phyloP scores from a whole-genome alignment of 2,888 invertebrate genomes.

The Agelastica alni region DNA sequence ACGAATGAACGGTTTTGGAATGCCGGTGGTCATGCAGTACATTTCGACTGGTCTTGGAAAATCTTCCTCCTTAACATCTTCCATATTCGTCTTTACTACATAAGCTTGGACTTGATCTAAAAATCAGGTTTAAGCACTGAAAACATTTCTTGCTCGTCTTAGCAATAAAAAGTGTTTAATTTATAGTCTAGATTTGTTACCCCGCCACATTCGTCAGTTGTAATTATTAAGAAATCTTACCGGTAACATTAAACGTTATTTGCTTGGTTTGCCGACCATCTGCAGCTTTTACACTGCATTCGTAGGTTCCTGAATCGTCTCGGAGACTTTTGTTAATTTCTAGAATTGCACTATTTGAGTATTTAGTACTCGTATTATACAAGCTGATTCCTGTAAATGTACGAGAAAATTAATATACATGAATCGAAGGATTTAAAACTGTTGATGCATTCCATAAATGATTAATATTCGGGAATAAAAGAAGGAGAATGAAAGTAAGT shows the following conservation, averaged over 20 bases:
- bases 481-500: too few relatives aligned
- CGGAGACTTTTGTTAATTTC: slow-evolving; percentile 33
- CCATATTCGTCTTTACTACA: slow-evolving; percentile 57
- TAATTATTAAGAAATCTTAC: too few relatives aligned
- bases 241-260: too few relatives aligned
- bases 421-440: too few relatives aligned
- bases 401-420: slow-evolving; percentile 12
- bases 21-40: slow-evolving; percentile 61
- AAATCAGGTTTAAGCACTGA: too few relatives aligned
- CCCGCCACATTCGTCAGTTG: too few relatives aligned
- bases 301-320: slow-evolving; percentile 39
- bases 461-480: too few relatives aligned
- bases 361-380: slow-evolving; percentile 34
- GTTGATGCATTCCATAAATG: too few relatives aligned
- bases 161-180: too few relatives aligned
- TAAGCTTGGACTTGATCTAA: slow-evolving; percentile 57
- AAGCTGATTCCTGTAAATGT: slow-evolving; percentile 25
- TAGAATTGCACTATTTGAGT: slow-evolving; percentile 37
- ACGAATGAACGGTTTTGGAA: slow-evolving; percentile 66
- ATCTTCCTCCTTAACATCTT: slow-evolving; percentile 47
- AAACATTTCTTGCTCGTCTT: too few relatives aligned
- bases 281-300: slow-evolving; percentile 30
- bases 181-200: too few relatives aligned
- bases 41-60: slow-evolving; percentile 55
- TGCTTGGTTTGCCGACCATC: not conserved